Evolutionary conservation across 2,888 invertebrate genomes (phyloP).

Genomic region (Carabus problematicus): DNA sequence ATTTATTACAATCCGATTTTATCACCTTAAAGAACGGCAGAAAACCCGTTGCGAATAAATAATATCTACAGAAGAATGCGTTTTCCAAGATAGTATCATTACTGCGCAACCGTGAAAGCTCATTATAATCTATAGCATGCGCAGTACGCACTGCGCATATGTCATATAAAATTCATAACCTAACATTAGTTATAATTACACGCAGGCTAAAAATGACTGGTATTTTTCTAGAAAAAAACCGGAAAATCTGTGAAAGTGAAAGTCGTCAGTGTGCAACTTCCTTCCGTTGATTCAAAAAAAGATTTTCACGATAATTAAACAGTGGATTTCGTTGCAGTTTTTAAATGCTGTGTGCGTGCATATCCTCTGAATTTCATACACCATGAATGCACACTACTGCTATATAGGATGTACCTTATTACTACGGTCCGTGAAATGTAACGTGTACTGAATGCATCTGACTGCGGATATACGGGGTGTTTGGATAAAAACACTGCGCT

Average conservation of each 20-base stretch:
- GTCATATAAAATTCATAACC: too few relatives aligned
- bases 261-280: conserved; percentile 4
- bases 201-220: too few relatives aligned
- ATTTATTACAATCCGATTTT: too few relatives aligned
- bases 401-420: conserved; percentile 9
- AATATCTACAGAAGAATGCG: too few relatives aligned
- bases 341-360: neutral
- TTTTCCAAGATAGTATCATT: too few relatives aligned
- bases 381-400: conserved; percentile 5
- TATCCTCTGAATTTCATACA: neutral
- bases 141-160: too few relatives aligned
- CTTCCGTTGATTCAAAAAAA: conserved; percentile 9
- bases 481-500: neutral
- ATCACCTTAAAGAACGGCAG: too few relatives aligned
- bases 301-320: conserved; percentile 8
- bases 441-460: neutral
- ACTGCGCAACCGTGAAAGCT: too few relatives aligned
- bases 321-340: neutral
- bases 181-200: too few relatives aligned
- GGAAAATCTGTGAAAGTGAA: neutral
- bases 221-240: too few relatives aligned
- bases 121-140: too few relatives aligned
- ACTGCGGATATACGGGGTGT: conserved; percentile 12
- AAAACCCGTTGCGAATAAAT: too few relatives aligned
- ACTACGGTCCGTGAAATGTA: neutral